These are phyloP conservation scores for Cyprinodon tularosa DNA, from an alignment of 2,113 vertebrate species.

Conservation along the genomic window DNA sequence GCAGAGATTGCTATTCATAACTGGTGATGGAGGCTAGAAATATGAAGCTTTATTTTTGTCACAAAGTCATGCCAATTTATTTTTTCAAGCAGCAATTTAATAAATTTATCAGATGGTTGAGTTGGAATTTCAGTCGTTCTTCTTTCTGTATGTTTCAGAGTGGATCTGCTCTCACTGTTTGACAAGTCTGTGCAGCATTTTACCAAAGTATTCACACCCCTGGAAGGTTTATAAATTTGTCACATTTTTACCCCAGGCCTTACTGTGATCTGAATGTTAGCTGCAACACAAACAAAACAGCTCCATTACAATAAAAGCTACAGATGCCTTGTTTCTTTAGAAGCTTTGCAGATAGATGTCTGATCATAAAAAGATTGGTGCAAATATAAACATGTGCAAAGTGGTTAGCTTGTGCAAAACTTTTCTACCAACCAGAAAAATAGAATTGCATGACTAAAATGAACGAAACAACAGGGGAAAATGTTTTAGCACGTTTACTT, in stretches of 20 bases:
- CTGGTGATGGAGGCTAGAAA: constrained; percentile 9
- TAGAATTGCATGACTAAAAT: no score
- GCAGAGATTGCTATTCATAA: constrained; percentile 42
- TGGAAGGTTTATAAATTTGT: not conserved
- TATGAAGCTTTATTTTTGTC: constrained; percentile 22
- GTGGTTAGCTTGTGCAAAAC: no score
- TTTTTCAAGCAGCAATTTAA: not conserved
- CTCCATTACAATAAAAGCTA: no score
- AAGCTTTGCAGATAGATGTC: no score
- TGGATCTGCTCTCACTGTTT: constrained; percentile 10
- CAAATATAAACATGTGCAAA: no score
- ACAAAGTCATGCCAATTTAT: constrained; percentile 13
- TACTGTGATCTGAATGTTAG: no score
- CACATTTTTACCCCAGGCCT: not conserved
- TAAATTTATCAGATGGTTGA: not conserved
- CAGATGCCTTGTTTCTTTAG: no score
- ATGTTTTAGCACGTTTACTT: no score
- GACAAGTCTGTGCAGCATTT: not conserved
- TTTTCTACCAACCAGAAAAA: no score
- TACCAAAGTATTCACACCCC: not conserved
- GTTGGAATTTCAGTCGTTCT: constrained; percentile 34
- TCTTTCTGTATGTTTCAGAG: constrained; percentile 14
- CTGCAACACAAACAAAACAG: no score
- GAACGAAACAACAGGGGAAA: no score
- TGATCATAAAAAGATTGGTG: no score